Base-by-base conservation (phyloP, 2,113 vertebrate genomes). In the Pristiophorus japonicus region DNA sequence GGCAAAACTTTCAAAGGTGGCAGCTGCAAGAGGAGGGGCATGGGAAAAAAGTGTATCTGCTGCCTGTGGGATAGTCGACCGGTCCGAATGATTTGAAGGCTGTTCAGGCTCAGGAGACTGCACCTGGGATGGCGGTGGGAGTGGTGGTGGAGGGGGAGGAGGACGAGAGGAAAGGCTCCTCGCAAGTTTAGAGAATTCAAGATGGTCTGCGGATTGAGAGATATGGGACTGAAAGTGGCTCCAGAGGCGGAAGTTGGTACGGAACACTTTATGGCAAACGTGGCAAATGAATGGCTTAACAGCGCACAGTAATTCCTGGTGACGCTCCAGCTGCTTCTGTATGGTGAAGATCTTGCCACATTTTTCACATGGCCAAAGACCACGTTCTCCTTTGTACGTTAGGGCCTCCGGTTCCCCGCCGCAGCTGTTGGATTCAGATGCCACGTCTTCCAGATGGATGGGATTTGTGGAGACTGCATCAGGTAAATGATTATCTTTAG, bases 171-270 rank as follows among this genome's bases (percentile, higher is more conserved):
- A 97, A 0, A 98, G 99, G 0, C 99, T 98, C 1, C 96, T 96
- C 14, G 97, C 97, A 0, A 97, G 88, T 93, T 98, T 98, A 94
- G 98, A 98, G 34, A 97, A 97, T 5, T 96, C 96, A 0, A 97
- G 96, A 93, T 99, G 98, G 63, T 98, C 98, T 0, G 98, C 66
- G 0, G 98, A 96, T 95, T 98, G 98, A 0, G 98, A 97, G 98
- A 99, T 99, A 96, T 99, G 99, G 4, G 99, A 99, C 97, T 99
- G 99, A 97, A 99, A 99, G 97, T 99, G 99, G 97, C 99, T 99
- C 99, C 99, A 99, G 96, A 99, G 98, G 0, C 99, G 99, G 96
- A 99, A 99, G 96, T 99, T 99, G 96, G 99, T 99, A 96, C 99
- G 98, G 96, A 99, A 99, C 95, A 99, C 99, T 97, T 99, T 99